Percentiles rank a stretch among this genome's conserved stretches.
Evolutionary conservation across 2,113 vertebrate species (phyloP).

Genomic region (Channa argus): DNA sequence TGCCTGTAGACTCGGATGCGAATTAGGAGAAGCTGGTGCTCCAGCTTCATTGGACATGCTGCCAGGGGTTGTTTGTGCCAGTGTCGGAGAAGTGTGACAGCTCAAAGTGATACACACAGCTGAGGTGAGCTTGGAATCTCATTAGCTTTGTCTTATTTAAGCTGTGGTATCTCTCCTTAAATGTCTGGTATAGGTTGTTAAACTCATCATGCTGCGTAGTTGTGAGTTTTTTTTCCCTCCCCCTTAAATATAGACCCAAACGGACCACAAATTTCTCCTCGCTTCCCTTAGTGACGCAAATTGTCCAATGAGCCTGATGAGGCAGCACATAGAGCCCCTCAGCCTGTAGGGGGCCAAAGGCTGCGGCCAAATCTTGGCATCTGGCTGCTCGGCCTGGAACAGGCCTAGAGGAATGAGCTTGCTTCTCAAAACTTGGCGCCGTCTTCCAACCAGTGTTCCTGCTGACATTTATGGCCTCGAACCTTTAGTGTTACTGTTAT

Average conservation of each 20-base stretch:
- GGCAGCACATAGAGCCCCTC: constrained; percentile 30
- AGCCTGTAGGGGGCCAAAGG: constrained; percentile 39
- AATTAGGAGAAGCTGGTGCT: constrained; percentile 61
- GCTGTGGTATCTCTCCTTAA: constrained; percentile 3
- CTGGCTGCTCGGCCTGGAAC: constrained; percentile 42
- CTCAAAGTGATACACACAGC: constrained; percentile 33
- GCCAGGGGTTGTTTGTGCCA: constrained; percentile 66
- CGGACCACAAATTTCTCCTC: neutral
- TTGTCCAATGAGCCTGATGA: constrained; percentile 21
- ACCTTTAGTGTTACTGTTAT: constrained; percentile 75
- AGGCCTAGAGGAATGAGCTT: constrained; percentile 32
- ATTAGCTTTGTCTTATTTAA: constrained; percentile 58
- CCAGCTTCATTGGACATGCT: constrained; percentile 46
- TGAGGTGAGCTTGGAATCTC: constrained; percentile 13
- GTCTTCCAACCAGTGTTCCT: constrained; percentile 41
- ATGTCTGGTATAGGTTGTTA: neutral
- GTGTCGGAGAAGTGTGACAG: constrained; percentile 22
- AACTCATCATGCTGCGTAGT: neutral
- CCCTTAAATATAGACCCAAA: neutral
- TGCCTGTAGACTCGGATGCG: constrained; percentile 64
- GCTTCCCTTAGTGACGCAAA: neutral
- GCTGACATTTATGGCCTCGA: constrained; percentile 65
- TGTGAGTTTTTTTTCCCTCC: constrained; percentile 1
- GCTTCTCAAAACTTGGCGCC: constrained; percentile 23
- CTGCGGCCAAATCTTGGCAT: constrained; percentile 37